Evolutionary conservation across 37 sponge, comb jelly and placozoan genomes (phyloP).

Genomic region (Hormiphora californensis): DNA sequence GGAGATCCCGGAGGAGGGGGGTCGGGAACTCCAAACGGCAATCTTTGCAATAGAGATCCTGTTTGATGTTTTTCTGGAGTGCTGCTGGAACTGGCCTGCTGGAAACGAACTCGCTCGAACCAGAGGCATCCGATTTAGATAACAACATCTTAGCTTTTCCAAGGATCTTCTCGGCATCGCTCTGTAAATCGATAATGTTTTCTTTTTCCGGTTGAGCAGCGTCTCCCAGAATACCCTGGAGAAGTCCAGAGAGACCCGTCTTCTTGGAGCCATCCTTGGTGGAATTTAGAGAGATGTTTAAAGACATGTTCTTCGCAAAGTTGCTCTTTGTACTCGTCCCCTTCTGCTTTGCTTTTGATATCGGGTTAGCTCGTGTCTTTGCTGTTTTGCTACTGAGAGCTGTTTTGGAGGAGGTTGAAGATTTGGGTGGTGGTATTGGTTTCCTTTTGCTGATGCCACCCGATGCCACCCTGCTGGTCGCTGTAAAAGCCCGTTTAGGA

Average conservation of each 20-base stretch:
- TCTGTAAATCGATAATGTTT: not conserved
- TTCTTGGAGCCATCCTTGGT: not conserved
- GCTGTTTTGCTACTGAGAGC: no score
- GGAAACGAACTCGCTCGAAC: not conserved
- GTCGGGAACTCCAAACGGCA: conserved; percentile 17
- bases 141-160: not conserved
- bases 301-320: conserved; percentile 14
- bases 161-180: not conserved
- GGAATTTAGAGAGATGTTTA: not conserved
- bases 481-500: no score
- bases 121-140: not conserved
- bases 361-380: no score
- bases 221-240: no score
- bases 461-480: no score
- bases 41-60: conserved; percentile 16
- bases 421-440: no score
- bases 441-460: no score
- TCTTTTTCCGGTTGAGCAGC: not conserved
- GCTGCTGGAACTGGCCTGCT: not conserved
- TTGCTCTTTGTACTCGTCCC: not conserved
- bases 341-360: conserved; percentile 33
- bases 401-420: no score
- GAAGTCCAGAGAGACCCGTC: no score
- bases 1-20: conserved; percentile 26
- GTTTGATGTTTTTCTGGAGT: not conserved